Evolutionary conservation across 2,888 invertebrate genomes (phyloP).

Genomic region (Ceriagrion tenellum): DNA sequence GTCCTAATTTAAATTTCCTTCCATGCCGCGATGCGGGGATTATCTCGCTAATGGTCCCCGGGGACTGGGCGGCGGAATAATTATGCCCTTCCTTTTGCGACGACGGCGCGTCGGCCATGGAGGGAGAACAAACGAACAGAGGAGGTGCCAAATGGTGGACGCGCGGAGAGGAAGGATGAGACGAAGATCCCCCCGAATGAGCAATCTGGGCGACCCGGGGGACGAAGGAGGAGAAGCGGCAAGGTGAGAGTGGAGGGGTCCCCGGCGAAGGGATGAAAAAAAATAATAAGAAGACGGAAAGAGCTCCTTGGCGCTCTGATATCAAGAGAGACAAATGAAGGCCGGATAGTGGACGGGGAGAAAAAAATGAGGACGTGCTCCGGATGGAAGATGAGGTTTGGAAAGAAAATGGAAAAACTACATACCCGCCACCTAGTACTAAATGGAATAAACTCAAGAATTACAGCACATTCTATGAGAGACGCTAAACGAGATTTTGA

Average conservation of each 20-base stretch:
- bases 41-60: conserved; percentile 27
- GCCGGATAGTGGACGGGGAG: neutral
- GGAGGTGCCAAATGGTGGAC: conserved; percentile 2
- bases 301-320: conserved; percentile 9
- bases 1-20: conserved; percentile 25
- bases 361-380: neutral
- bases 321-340: conserved; percentile 16
- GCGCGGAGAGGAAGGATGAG: neutral
- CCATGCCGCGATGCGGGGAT: neutral
- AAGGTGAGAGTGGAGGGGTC: neutral
- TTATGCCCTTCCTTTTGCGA: neutral
- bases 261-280: neutral
- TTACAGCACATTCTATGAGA: neutral
- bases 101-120: neutral
- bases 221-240: neutral
- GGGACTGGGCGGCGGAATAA: neutral
- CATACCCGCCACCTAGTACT: neutral
- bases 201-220: neutral
- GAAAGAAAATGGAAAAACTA: neutral
- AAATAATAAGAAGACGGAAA: neutral
- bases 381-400: neutral
- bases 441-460: neutral
- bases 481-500: neutral
- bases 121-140: neutral
- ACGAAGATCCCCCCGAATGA: neutral